These are phyloP conservation scores for Eublepharis macularius DNA, from an alignment of 2,113 vertebrate species.

Conservation along the genomic window DNA sequence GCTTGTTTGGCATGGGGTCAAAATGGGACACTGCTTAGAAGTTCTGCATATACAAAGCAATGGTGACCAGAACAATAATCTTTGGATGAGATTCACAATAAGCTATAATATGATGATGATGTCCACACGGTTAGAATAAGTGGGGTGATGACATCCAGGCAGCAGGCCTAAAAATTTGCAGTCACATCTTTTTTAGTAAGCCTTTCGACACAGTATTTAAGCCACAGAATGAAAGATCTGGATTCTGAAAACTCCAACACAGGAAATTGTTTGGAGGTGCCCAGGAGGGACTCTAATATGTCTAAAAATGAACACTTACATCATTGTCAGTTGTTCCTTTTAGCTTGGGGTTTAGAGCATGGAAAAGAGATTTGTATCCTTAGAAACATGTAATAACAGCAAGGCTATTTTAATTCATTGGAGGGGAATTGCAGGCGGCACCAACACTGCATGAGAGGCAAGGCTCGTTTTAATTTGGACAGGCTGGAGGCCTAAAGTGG, in stretches of 20 bases:
- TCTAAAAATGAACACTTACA: slow-evolving; percentile 62
- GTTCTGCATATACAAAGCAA: neutral
- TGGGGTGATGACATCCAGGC: slow-evolving; percentile 9
- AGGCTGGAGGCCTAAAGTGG: slow-evolving; percentile 10
- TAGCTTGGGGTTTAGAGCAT: slow-evolving; percentile 51
- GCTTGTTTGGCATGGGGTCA: neutral
- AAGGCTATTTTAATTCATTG: slow-evolving; percentile 49
- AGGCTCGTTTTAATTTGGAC: slow-evolving; percentile 36
- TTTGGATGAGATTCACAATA: slow-evolving; percentile 5
- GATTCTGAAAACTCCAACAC: slow-evolving; percentile 19
- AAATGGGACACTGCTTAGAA: neutral
- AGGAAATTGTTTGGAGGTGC: slow-evolving; percentile 58
- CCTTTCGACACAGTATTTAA: slow-evolving; percentile 41
- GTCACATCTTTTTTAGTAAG: slow-evolving; percentile 39
- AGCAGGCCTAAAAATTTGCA: slow-evolving; percentile 32
- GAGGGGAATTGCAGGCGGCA: slow-evolving; percentile 57
- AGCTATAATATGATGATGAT: neutral
- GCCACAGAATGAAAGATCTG: neutral
- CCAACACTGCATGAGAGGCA: neutral
- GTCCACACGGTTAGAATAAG: neutral
- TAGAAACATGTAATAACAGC: slow-evolving; percentile 68
- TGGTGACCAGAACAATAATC: neutral
- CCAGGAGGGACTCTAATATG: slow-evolving; percentile 37
- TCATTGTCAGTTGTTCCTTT: slow-evolving; percentile 61
- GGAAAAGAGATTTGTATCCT: slow-evolving; percentile 71